Evolutionary conservation across 2,888 invertebrate genomes (phyloP).

Genomic region (Drosophila stalkeri): DNA sequence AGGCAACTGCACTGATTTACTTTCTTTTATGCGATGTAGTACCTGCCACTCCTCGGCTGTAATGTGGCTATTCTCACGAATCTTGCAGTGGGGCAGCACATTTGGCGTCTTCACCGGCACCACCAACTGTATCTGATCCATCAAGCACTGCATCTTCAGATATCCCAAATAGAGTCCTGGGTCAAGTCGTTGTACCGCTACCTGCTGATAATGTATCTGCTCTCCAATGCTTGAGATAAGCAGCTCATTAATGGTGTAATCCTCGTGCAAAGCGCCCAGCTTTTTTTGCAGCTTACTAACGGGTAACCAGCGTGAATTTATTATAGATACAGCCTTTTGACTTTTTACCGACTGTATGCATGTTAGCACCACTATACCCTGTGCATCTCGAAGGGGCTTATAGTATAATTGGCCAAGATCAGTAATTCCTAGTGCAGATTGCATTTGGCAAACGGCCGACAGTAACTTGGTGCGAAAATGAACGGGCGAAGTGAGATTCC

Average conservation of each 20-base stretch:
- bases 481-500: constrained; percentile 94
- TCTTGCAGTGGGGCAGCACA: constrained; percentile 96
- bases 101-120: constrained; percentile 97
- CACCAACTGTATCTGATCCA: constrained; percentile 96
- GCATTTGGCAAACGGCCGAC: constrained; percentile 96
- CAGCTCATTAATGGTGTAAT: constrained; percentile 92
- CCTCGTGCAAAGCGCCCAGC: constrained; percentile 90
- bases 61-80: constrained; percentile 97
- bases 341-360: constrained; percentile 89
- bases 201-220: constrained; percentile 89
- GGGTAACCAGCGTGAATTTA: constrained; percentile 97
- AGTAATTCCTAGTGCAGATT: constrained; percentile 95
- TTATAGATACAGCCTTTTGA: constrained; percentile 93
- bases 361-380: constrained; percentile 96
- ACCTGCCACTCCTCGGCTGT: constrained; percentile 99
- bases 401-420: constrained; percentile 98
- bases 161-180: constrained; percentile 98
- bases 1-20: constrained; percentile 65
- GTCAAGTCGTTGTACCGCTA: constrained; percentile 92
- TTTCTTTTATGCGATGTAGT: constrained; percentile 87
- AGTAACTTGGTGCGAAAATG: constrained; percentile 96
- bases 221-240: constrained; percentile 95
- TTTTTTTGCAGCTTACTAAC: constrained; percentile 93
- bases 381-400: constrained; percentile 94
- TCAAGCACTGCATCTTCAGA: constrained; percentile 97